phyloP scores from a whole-genome alignment of 1,140 invertebrate species.

The Nylanderia fulva region DNA sequence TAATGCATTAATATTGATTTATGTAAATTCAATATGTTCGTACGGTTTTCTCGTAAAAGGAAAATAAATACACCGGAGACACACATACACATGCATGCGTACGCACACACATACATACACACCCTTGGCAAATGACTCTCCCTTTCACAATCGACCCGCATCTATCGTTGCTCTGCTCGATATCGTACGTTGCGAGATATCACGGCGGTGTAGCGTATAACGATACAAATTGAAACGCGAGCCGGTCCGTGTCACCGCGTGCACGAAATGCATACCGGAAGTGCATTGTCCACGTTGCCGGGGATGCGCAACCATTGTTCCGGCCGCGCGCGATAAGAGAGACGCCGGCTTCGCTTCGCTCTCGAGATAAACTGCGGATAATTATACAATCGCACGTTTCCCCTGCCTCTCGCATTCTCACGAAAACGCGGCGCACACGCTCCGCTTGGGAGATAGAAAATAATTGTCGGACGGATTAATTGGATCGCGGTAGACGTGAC shows the following conservation, averaged over 20 bases:
- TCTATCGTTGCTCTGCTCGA: background rate
- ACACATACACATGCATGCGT: no score
- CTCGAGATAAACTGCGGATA: constrained; percentile 64
- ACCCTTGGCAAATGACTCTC: constrained; percentile 21
- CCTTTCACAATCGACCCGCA: constrained; percentile 70
- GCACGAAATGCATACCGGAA: constrained; percentile 74
- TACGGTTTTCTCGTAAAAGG: background rate
- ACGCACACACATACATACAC: no score
- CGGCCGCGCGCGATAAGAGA: constrained; percentile 65
- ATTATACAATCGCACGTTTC: constrained; percentile 52
- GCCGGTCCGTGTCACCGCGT: constrained; percentile 49
- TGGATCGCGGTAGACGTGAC: constrained; percentile 14
- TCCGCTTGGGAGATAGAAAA: constrained; percentile 15
- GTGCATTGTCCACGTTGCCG: constrained; percentile 65
- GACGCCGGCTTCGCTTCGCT: constrained; percentile 37
- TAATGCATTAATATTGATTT: constrained; percentile 4
- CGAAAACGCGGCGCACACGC: constrained; percentile 21
- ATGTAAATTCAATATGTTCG: constrained; percentile 13
- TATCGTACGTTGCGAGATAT: constrained; percentile 33
- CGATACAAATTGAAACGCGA: constrained; percentile 68
- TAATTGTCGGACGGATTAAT: constrained; percentile 57
- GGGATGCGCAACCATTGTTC: constrained; percentile 68
- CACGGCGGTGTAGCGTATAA: constrained; percentile 29
- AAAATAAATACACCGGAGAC: background rate
- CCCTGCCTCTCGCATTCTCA: constrained; percentile 21